These are phyloP conservation scores for Sterrhoptilus dennistouni DNA, from an alignment of 2,113 vertebrate species.

Conservation along the genomic window DNA sequence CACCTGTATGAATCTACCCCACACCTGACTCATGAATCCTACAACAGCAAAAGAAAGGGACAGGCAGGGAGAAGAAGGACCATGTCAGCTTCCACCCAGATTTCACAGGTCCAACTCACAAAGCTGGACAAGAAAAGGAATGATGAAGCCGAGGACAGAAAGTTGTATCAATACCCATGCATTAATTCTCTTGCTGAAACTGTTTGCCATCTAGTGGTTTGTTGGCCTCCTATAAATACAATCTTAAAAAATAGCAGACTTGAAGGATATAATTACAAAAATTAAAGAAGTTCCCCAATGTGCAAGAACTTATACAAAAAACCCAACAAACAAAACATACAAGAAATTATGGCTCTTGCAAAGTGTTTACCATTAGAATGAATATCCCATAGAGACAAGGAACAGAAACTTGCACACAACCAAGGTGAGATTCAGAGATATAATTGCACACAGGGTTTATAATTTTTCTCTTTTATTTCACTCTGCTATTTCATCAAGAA, in stretches of 20 bases:
- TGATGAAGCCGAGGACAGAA: background rate
- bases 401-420: background rate
- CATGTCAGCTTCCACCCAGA: background rate
- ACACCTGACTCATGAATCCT: background rate
- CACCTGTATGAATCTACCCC: background rate
- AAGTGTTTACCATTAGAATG: background rate
- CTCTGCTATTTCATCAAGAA: accelerated
- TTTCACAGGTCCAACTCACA: background rate
- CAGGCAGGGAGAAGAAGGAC: background rate
- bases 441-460: accelerated
- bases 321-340: background rate
- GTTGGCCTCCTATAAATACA: background rate
- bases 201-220: constrained; percentile 46
- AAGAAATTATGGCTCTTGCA: background rate
- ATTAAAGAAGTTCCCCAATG: background rate
- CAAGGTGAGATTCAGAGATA: background rate
- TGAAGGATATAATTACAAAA: background rate
- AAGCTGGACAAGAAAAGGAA: background rate
- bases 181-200: background rate
- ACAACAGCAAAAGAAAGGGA: background rate
- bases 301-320: background rate
- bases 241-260: background rate
- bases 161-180: background rate
- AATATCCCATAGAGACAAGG: background rate
- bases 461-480: background rate